Conservation (phyloP, 2,797 vertebrate genomes). For the Takifugu ocellatus region DNA sequence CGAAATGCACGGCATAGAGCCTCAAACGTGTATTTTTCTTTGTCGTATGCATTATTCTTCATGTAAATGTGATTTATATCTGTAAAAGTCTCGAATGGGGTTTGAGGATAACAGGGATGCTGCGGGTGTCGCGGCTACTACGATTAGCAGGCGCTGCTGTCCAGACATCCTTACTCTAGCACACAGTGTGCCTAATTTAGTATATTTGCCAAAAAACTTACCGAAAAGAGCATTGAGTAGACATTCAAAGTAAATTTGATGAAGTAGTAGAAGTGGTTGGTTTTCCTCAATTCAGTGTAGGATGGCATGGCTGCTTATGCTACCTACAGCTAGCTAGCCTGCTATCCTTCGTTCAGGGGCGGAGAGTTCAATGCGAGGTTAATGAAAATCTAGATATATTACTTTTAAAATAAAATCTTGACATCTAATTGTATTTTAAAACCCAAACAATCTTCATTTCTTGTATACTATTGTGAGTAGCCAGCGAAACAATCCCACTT, state of each 20-base stretch:
- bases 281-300: slow-evolving; percentile 75
- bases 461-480: slow-evolving; percentile 19
- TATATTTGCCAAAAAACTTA: slow-evolving; percentile 55
- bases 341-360: slow-evolving; percentile 17
- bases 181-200: not conserved
- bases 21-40: accelerated
- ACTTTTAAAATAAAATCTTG: not conserved
- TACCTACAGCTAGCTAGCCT: slow-evolving; percentile 40
- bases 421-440: slow-evolving; percentile 22
- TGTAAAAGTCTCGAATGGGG: not conserved
- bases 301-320: slow-evolving; percentile 67
- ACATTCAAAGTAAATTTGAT: slow-evolving; percentile 83
- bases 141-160: slow-evolving; percentile 8
- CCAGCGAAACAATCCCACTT: slow-evolving; percentile 56
- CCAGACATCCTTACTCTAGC: not conserved
- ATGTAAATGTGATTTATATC: not conserved
- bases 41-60: not conserved
- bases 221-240: slow-evolving; percentile 86
- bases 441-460: slow-evolving; percentile 43
- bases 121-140: slow-evolving; percentile 7
- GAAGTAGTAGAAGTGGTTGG: slow-evolving; percentile 80
- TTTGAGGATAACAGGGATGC: slow-evolving; percentile 7
- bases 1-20: not conserved
- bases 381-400: slow-evolving; percentile 2
- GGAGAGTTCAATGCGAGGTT: slow-evolving; percentile 2